A percentile compares a stretch with the other conserved stretches of the same genome.
Evolutionary conservation across 2,113 vertebrate genomes (phyloP).

Genomic region (Atractosteus spatula): DNA sequence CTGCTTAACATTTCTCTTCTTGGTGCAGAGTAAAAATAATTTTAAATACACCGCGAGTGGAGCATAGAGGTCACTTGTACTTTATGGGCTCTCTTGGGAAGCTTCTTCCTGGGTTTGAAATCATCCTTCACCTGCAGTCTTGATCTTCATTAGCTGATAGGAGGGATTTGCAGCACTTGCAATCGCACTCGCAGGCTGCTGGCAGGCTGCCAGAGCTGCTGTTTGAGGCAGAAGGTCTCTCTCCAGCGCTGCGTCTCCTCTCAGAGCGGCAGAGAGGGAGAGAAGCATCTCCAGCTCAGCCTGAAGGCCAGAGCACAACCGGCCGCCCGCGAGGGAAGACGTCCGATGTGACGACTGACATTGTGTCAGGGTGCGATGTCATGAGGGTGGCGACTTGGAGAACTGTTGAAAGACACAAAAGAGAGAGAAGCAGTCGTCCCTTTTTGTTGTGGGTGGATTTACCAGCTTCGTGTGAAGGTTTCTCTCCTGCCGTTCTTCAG

Average conservation of each 20-base stretch:
- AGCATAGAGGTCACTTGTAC: no score
- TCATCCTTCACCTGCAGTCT: conserved; percentile 55
- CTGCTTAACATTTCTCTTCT: background rate
- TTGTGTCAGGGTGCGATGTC: conserved; percentile 56
- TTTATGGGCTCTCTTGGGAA: conserved; percentile 16
- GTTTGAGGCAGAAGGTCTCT: conserved; percentile 36
- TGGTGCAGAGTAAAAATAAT: no score
- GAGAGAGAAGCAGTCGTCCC: background rate
- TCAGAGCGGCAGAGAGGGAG: conserved; percentile 14
- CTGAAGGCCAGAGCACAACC: conserved; percentile 32
- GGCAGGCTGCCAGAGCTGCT: conserved; percentile 56
- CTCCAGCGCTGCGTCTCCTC: conserved; percentile 23
- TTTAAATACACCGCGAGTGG: no score
- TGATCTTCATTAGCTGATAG: conserved; percentile 53
- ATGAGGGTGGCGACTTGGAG: conserved; percentile 64
- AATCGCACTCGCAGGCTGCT: conserved; percentile 63
- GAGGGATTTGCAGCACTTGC: conserved; percentile 61
- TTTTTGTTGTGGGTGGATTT: background rate
- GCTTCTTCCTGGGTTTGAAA: conserved; percentile 22
- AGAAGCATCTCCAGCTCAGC: conserved; percentile 39
- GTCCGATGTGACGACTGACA: background rate
- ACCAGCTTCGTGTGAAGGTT: conserved; percentile 12
- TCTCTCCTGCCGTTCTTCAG: background rate
- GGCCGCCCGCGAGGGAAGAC: background rate
- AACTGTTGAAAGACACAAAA: conserved; percentile 30